phyloP scores from a whole-genome alignment of 2,113 vertebrate genomes.

The Aplodontia rufa region DNA sequence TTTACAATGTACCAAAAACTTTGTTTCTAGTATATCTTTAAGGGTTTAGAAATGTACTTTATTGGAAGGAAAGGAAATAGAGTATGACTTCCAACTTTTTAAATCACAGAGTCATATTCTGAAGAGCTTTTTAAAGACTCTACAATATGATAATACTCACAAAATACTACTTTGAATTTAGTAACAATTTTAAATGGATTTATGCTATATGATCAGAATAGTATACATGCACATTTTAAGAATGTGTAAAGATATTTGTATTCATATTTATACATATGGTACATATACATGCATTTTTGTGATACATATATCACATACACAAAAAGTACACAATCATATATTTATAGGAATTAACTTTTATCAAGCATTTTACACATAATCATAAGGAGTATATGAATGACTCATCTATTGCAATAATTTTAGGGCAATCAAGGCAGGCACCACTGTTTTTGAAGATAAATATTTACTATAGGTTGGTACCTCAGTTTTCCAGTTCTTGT shows the following conservation, averaged over 20 bases:
- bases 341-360: neutral
- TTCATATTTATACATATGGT: neutral
- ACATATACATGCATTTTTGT: neutral
- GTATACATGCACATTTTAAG: neutral
- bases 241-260: neutral
- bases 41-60: slow-evolving; percentile 16
- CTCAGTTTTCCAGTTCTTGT: neutral
- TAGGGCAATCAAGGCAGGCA: neutral
- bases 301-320: neutral
- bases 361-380: neutral
- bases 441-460: neutral
- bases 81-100: neutral
- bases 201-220: neutral
- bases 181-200: slow-evolving; percentile 26
- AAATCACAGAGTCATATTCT: neutral
- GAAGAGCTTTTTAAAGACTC: neutral
- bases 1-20: neutral
- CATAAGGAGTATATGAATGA: neutral
- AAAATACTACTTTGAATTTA: slow-evolving; percentile 1
- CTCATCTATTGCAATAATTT: neutral
- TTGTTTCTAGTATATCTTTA: neutral
- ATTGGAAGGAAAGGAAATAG: neutral
- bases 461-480: neutral
- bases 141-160: neutral
- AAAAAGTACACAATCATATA: neutral